Evolutionary conservation across 2,797 vertebrate species (phyloP).

Genomic region (Microchirus variegatus): DNA sequence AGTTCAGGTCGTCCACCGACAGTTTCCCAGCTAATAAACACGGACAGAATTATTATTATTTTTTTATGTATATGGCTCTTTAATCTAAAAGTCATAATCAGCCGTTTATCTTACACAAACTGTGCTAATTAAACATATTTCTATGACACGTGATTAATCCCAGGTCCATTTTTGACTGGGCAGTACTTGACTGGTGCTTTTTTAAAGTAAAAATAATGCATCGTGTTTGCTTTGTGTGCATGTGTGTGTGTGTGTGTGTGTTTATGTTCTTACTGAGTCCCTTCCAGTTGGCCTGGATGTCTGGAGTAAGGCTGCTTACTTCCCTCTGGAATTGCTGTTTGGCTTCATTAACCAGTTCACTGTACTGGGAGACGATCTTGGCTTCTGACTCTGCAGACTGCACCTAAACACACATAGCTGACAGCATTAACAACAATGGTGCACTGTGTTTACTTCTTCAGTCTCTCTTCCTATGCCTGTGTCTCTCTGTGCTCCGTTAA

Average conservation of each 20-base stretch:
- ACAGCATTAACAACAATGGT: not conserved
- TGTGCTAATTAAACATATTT: too few relatives aligned
- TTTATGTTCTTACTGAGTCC: conserved; percentile 87
- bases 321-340: conserved; percentile 92
- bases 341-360: conserved; percentile 92
- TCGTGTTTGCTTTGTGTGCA: not conserved
- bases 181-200: too few relatives aligned
- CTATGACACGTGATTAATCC: too few relatives aligned
- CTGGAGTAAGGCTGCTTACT: conserved; percentile 93
- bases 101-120: too few relatives aligned
- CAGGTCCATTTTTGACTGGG: too few relatives aligned
- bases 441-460: too few relatives aligned
- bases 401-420: conserved; percentile 77
- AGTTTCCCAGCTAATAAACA: conserved; percentile 85
- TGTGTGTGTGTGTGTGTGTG: not conserved
- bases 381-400: conserved; percentile 92
- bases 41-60: conserved; percentile 3
- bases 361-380: conserved; percentile 94
- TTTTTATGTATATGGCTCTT: not conserved
- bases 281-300: conserved; percentile 94
- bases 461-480: too few relatives aligned
- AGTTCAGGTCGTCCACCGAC: conserved; percentile 90
- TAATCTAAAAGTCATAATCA: not conserved
- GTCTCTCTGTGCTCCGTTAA: too few relatives aligned
- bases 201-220: too few relatives aligned